These are phyloP conservation scores for Venustaconcha ellipsiformis DNA, from an alignment of 1,140 invertebrate species.

Conservation along the genomic window DNA sequence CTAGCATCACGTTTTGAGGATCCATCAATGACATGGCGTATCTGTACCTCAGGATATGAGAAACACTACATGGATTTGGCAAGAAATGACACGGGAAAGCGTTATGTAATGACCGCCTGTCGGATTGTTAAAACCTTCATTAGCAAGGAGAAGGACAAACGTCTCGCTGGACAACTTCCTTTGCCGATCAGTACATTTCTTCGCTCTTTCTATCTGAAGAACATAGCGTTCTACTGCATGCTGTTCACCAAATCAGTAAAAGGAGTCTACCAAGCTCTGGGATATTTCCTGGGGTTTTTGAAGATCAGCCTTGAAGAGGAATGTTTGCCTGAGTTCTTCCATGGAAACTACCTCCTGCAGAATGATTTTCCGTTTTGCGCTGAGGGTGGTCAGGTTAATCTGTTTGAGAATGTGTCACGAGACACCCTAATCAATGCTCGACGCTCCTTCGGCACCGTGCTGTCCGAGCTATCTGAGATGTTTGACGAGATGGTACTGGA, in stretches of 20 bases:
- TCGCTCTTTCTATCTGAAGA: slow-evolving; percentile 19
- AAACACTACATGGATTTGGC: slow-evolving; percentile 8
- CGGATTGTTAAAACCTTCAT: neutral
- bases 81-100: neutral
- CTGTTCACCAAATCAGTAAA: neutral
- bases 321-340: neutral
- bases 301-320: neutral
- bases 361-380: neutral
- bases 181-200: slow-evolving; percentile 6
- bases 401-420: no score
- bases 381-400: neutral
- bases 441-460: no score
- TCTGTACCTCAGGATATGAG: slow-evolving; percentile 9
- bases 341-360: neutral
- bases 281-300: neutral
- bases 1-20: neutral
- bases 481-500: no score
- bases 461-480: no score
- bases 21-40: neutral
- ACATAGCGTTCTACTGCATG: slow-evolving; percentile 16
- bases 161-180: neutral
- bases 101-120: slow-evolving; percentile 4
- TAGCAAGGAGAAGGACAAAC: no score
- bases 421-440: no score
- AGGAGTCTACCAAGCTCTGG: neutral